Base-by-base conservation (phyloP, 92 coral and sea anemone genomes). In the Plumapathes pennacea region DNA sequence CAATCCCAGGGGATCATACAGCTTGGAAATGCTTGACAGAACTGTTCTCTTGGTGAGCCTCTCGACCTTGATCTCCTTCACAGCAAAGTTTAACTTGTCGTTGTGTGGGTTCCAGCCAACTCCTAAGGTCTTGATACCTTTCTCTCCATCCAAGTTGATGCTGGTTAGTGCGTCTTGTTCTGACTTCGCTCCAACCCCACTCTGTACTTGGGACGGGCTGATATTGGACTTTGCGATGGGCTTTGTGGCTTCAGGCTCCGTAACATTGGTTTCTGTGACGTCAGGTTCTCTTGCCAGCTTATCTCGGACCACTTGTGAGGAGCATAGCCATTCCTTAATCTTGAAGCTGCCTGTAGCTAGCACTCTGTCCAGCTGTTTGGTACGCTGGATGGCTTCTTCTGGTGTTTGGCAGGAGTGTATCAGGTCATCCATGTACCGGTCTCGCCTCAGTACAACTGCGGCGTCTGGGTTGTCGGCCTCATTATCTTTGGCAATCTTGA, bases 281-380 rank as follows among this genome's bases (percentile, higher is more conserved):
- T n/a, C n/a, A n/a, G n/a, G n/a, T n/a, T n/a, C n/a, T n/a, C n/a
- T n/a, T n/a, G n/a, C n/a, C n/a, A n/a, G n/a, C n/a, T n/a, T n/a
- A n/a, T n/a, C n/a, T n/a, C n/a, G n/a, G n/a, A n/a, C n/a, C n/a
- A n/a, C n/a, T n/a, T n/a, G n/a, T 0, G 60, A 53, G n/a, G 51
- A 59, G 8, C 28, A 17, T 14, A 59, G 20, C 67, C 67, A 60
- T 34, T 60, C 76, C 24, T 64, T 76, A 3, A 67, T 27, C 28
- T 57, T 61, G 27, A 69, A 78, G 54, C 78, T 57, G 31, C 78
- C 69, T 2, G 62, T 62, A 36, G 54, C 66, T 17, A 80, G 60
- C 14, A 58, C 66, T 50, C 33, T 31, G 41, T 72, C 81, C n/a
- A 73, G 39, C 28, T 57, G 76, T 34, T 42, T 28, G 1, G 34